Percentiles rank a stretch among this genome's conserved stretches.
These are phyloP conservation scores for Balaeniceps rex DNA, from an alignment of 2,113 vertebrate genomes.

Conservation along the genomic window DNA sequence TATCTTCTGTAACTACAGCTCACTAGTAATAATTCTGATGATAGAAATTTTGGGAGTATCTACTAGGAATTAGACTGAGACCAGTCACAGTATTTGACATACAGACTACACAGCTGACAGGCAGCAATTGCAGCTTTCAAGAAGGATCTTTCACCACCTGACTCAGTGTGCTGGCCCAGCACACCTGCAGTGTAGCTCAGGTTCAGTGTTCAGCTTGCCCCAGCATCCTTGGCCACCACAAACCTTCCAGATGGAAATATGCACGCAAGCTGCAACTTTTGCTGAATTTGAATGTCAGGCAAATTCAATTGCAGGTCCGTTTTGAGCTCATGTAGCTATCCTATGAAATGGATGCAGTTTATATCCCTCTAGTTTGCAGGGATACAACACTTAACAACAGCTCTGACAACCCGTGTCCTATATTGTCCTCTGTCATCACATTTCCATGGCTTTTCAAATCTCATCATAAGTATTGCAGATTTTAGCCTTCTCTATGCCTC, in stretches of 20 bases:
- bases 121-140: no score
- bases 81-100: no score
- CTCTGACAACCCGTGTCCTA: not conserved
- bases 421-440: not conserved
- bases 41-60: no score
- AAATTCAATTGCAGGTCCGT: not conserved
- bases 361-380: not conserved
- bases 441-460: not conserved
- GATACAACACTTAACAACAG: not conserved
- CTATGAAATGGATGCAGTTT: not conserved
- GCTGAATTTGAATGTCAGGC: not conserved
- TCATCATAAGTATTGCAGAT: not conserved
- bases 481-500: not conserved
- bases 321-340: not conserved
- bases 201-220: not conserved
- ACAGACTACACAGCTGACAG: no score
- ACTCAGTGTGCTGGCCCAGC: no score
- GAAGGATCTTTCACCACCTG: no score
- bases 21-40: no score
- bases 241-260: not conserved
- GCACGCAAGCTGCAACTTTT: not conserved
- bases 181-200: not conserved
- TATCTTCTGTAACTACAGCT: no score
- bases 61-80: no score
- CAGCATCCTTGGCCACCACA: not conserved